Base-by-base conservation (phyloP, 2,888 invertebrate species). In the Artemia sinica region DNA sequence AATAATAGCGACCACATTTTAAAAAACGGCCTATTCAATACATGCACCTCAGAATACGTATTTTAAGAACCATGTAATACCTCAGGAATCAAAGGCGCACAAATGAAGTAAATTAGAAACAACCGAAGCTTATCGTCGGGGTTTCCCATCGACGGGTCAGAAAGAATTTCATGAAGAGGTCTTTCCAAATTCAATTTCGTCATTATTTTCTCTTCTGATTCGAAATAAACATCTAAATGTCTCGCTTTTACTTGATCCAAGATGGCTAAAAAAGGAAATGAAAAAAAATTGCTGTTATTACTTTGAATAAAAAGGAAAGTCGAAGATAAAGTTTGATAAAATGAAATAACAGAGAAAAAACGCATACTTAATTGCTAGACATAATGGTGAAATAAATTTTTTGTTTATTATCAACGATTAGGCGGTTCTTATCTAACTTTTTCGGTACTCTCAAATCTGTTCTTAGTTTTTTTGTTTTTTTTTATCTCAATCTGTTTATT, bases 171-270 rank as follows among this genome's bases (percentile, higher is more conserved):
- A 76, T 91, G 79, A n/a, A 95, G 81, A 48, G 88, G 85, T 77
- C 89, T 88, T 76, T 90, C 93, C 70, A 87, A 79, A 7, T 86
- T 84, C 65, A 71, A 84, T 79, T 87, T 89, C 67, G 88, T 90
- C 90, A 97, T 91, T 66, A 98, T 86, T 79, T 96, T 97, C 77
- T 98, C 97, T 81, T 99, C 98, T 71, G 93, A 81, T 79, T 99
- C 98, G 77, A 98, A 98, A 76, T 91, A 92, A 0, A 92, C 90
- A 77, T 98, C 98, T 68, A 99, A 79, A 73, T 96, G 86, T 68
- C 96, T 82, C 0, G 86, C 85, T 81, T 95, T 92, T 66, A 92
- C 91, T 68, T 82, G 83, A 78, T 90, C 89, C 70, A 91, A 79
- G 73, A 91, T 87, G 12, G 86, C 86, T 82, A 76, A 8, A 78